These are phyloP conservation scores for Furcula furcula DNA, from an alignment of 2,888 invertebrate species.

Conservation along the genomic window DNA sequence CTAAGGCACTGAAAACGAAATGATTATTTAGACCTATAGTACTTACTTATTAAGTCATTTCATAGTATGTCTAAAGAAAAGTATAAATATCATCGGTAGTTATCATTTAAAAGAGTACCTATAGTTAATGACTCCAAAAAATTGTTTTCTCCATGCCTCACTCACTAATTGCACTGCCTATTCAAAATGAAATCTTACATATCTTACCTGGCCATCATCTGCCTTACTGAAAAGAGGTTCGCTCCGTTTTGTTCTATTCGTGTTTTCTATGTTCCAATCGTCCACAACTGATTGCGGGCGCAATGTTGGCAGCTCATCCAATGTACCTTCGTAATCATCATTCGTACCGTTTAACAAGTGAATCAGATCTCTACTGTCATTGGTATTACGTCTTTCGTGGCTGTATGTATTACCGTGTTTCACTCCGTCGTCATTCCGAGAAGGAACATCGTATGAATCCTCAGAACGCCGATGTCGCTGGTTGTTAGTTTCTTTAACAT, in stretches of 20 bases:
- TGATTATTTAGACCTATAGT: not conserved
- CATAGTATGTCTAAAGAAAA: no score
- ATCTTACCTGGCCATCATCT: constrained; percentile 57
- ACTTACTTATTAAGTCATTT: no score
- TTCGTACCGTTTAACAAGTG: constrained; percentile 53
- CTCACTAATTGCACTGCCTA: no score
- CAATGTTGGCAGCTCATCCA: constrained; percentile 41
- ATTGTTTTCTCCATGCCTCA: no score
- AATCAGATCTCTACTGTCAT: constrained; percentile 42
- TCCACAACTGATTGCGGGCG: constrained; percentile 32
- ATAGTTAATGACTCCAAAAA: no score
- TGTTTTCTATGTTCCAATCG: constrained; percentile 19
- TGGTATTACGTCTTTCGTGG: constrained; percentile 52
- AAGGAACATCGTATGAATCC: constrained; percentile 27
- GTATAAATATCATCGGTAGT: no score
- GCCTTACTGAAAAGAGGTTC: constrained; percentile 50
- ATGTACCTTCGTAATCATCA: constrained; percentile 46
- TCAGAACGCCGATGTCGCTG: constrained; percentile 39
- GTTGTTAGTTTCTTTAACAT: constrained; percentile 16
- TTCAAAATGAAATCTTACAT: no score
- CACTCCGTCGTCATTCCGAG: constrained; percentile 47
- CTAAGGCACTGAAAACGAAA: constrained; percentile 69
- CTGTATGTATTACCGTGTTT: constrained; percentile 48
- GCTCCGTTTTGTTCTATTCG: constrained; percentile 47
- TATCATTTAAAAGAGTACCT: no score